Evolutionary conservation across 2,113 vertebrate species (phyloP).

Genomic region (Canis aureus): DNA sequence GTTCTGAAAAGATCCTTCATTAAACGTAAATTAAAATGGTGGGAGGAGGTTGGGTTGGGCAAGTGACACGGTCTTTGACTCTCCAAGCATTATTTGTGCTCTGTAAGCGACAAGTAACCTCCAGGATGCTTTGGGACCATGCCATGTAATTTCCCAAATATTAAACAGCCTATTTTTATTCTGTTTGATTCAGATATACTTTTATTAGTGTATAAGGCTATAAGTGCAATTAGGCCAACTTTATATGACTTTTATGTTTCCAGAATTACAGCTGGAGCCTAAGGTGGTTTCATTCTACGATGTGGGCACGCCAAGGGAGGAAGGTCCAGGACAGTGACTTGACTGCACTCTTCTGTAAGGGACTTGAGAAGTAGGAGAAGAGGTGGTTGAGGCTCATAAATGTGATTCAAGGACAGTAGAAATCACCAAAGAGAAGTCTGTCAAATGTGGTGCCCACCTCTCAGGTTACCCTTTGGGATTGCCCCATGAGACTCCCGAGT

Average conservation of each 20-base stretch:
- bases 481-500: fast-evolving
- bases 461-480: neutral
- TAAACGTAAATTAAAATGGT: conserved; percentile 29
- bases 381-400: neutral
- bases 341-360: neutral
- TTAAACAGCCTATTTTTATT: conserved; percentile 4
- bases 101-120: neutral
- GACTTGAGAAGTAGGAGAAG: neutral
- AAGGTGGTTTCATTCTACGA: neutral
- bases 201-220: neutral
- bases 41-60: neutral
- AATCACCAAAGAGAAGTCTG: neutral
- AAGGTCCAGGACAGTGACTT: neutral
- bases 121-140: neutral
- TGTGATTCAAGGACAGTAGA: neutral
- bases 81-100: neutral
- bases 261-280: neutral
- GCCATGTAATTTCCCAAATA: neutral
- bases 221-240: neutral
- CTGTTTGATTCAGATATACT: conserved; percentile 9
- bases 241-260: conserved; percentile 21
- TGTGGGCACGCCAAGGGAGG: neutral
- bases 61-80: neutral
- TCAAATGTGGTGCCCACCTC: neutral
- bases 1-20: neutral